Evolutionary conservation across 2,797 vertebrate genomes (phyloP), one percentile per base, ranked within the genome.

Genomic region (Hemibagrus guttatus): DNA sequence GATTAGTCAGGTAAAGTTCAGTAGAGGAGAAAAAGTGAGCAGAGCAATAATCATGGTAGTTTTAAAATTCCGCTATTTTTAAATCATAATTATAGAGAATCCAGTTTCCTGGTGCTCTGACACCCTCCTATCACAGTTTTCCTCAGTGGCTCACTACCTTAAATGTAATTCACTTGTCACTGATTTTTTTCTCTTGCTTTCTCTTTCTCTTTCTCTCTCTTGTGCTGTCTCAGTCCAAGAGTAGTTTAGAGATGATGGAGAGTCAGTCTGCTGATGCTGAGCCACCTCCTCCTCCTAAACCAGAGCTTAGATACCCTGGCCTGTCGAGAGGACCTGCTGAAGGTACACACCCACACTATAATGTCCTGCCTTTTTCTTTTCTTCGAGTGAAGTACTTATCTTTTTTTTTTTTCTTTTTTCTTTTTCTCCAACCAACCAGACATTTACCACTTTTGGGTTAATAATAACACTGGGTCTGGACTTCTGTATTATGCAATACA

Each of bases 181-280:
- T 5, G 26, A 16, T 17, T 9, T n/a, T 16, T 21, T 23, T 68
- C 21, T 16, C 28, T 14, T 5, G 4, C 13, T 46, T 16, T 68
- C 31, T 46, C 0, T 19, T 7, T 23, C 4, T 74, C 16, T 80
- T 26, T 74, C 3, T 63, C 16, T 66, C n/a, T 68, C 28, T 72
- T 17, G 68, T 6, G 23, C 61, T 81, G 68, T 85, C 86, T 59
- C 90, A 99, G 98, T 99, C 97, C 42, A 98, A 98, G 91, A 97
- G 97, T 92, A 99, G 97, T 95, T 94, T 99, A 92, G 98, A 99
- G 93, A 96, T 98, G 94, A 99, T 98, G 78, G 98, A 99, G 95
- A 99, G 97, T 93, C 98, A 99, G 92, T 99, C 98, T 17, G 97
- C 97, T 71, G 98, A 99, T 0, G 97, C 97, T 0, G 98, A 99